Percentiles rank a stretch among this genome's conserved stretches.
Conservation (phyloP, 2,113 vertebrate genomes). For the Delphinus delphis region DNA sequence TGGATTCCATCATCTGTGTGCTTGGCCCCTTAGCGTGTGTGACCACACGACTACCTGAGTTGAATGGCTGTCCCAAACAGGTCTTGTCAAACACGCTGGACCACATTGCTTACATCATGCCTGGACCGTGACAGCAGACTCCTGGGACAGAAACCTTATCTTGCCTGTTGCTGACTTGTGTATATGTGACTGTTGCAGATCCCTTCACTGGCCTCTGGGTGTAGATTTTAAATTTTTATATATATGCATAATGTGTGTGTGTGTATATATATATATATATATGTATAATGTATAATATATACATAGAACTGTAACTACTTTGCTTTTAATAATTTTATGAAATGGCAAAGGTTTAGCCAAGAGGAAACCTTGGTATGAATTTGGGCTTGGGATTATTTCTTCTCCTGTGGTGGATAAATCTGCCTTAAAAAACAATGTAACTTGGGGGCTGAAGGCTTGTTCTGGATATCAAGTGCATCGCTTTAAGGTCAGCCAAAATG, state of each 20-base stretch:
- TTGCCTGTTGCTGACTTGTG: conserved; percentile 56
- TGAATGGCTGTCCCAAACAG: conserved; percentile 95
- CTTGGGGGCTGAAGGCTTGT: conserved; percentile 68
- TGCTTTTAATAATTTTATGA: conserved; percentile 79
- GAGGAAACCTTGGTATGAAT: conserved; percentile 71
- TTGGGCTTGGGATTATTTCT: conserved; percentile 61
- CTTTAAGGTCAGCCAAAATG: conserved; percentile 68
- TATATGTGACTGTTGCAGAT: conserved; percentile 42
- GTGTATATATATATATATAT: not conserved
- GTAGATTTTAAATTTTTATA: conserved; percentile 81
- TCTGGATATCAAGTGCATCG: conserved; percentile 51
- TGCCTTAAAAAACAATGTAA: conserved; percentile 83
- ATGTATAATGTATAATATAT: conserved; percentile 76
- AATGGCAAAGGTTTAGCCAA: conserved; percentile 76
- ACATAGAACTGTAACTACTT: conserved; percentile 80
- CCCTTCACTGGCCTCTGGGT: conserved; percentile 59
- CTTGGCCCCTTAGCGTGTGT: conserved; percentile 94
- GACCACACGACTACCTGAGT: conserved; percentile 94
- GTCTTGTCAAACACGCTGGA: conserved; percentile 96
- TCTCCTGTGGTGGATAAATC: conserved; percentile 72
- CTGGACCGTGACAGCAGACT: conserved; percentile 85
- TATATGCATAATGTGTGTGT: conserved; percentile 13
- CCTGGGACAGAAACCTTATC: conserved; percentile 45
- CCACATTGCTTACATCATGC: conserved; percentile 99
- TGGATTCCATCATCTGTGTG: conserved; percentile 97